These are phyloP conservation scores for Sciurus vulgaris DNA, from an alignment of 2,797 vertebrate genomes.

Conservation along the genomic window DNA sequence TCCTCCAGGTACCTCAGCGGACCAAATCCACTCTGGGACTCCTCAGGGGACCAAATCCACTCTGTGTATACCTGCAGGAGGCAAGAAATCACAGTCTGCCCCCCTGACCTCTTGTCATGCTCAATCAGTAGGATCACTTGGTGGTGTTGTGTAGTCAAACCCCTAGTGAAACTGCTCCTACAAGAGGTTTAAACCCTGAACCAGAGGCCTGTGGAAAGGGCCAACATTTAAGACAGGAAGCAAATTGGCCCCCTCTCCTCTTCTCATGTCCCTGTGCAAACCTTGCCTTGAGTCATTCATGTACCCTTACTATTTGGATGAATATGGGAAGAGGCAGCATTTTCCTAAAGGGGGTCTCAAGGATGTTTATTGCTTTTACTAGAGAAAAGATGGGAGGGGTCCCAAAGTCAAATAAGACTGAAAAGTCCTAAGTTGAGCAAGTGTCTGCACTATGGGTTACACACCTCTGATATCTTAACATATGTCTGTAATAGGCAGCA, in stretches of 20 bases:
- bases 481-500: background rate
- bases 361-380: background rate
- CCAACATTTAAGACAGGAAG: background rate
- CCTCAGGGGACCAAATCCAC: background rate
- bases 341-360: background rate
- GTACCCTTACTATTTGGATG: too few relatives aligned
- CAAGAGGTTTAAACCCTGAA: background rate
- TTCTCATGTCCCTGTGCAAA: background rate
- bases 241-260: background rate
- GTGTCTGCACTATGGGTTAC: background rate
- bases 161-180: too few relatives aligned
- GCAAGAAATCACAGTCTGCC: fast-evolving
- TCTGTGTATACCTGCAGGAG: fast-evolving
- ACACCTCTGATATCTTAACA: background rate
- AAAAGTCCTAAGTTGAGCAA: background rate
- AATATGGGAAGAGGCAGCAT: background rate
- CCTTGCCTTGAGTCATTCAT: background rate
- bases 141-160: background rate
- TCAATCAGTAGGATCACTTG: background rate
- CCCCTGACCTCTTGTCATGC: too few relatives aligned
- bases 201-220: background rate
- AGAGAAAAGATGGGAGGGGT: background rate
- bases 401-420: background rate
- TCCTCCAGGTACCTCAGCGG: background rate
- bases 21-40: too few relatives aligned